phyloP scores from a whole-genome alignment of 2,797 vertebrate genomes.

The Glossophaga mutica region DNA sequence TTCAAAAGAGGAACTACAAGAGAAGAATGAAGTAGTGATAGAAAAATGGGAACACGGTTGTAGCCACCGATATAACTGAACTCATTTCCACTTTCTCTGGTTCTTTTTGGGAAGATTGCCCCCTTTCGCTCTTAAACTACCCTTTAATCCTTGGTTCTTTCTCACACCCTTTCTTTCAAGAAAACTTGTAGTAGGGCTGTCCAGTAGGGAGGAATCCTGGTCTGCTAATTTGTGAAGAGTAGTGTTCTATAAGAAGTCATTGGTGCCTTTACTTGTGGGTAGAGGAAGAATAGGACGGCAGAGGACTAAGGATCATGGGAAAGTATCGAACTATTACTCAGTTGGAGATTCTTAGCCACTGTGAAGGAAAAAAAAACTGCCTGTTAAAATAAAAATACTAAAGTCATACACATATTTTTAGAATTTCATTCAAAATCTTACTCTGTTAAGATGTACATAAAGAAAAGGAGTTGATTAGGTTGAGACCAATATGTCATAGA shows the following conservation, averaged over 20 bases:
- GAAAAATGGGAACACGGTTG: not conserved
- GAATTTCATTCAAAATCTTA: not conserved
- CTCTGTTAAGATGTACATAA: not conserved
- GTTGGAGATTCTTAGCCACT: not conserved
- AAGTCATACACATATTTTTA: not conserved
- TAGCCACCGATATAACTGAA: not conserved
- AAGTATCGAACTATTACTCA: not conserved
- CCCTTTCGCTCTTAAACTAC: not conserved
- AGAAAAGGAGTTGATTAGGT: not conserved
- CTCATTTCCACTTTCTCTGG: not conserved
- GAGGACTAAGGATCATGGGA: not conserved
- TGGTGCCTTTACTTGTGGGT: not conserved
- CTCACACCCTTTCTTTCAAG: not conserved
- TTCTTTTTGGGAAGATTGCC: not conserved
- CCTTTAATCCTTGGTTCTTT: not conserved
- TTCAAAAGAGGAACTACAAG: conserved; percentile 15
- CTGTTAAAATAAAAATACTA: not conserved
- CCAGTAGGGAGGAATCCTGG: not conserved
- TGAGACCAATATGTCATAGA: not conserved
- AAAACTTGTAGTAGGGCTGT: too few relatives aligned
- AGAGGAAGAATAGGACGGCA: not conserved
- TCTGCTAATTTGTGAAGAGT: not conserved
- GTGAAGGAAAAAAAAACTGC: not conserved
- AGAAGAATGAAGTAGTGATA: not conserved
- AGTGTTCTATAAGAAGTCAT: not conserved